Conservation (phyloP, 2,113 vertebrate genomes). For the Tyto alba region DNA sequence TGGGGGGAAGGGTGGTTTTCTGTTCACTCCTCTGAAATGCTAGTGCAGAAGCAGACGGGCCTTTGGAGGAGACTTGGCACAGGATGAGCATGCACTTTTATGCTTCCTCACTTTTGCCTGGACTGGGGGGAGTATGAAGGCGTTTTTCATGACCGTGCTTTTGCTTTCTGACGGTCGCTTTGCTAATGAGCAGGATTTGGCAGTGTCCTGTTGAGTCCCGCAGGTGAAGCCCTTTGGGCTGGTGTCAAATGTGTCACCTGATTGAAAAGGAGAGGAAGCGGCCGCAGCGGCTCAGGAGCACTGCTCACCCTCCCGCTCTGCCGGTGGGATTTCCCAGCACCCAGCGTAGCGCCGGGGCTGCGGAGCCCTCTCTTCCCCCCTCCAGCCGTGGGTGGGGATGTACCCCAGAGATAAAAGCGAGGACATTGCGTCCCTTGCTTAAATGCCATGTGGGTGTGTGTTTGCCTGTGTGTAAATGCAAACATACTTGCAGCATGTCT, state of each 20-base stretch:
- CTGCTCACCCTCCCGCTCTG: rapidly evolving
- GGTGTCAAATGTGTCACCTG: slow-evolving; percentile 20
- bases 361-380: not conserved
- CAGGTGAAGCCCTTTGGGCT: slow-evolving; percentile 2
- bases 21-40: not conserved
- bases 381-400: not conserved
- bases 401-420: rapidly evolving
- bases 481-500: not conserved
- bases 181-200: slow-evolving; percentile 47
- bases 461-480: not conserved
- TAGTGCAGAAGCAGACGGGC: not conserved
- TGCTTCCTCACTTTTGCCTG: not conserved
- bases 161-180: not conserved
- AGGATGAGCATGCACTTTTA: not conserved
- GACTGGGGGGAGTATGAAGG: not conserved
- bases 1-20: not conserved
- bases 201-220: not conserved
- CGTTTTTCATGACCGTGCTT: not conserved
- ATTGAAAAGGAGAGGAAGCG: slow-evolving; percentile 12
- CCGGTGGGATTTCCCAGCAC: not conserved
- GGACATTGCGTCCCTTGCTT: not conserved
- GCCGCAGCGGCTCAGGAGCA: not conserved
- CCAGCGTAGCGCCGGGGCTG: rapidly evolving
- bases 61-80: not conserved
- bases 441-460: not conserved